Base-by-base conservation (phyloP, 2,113 vertebrate species). In the Neomonachus schauinslandi region DNA sequence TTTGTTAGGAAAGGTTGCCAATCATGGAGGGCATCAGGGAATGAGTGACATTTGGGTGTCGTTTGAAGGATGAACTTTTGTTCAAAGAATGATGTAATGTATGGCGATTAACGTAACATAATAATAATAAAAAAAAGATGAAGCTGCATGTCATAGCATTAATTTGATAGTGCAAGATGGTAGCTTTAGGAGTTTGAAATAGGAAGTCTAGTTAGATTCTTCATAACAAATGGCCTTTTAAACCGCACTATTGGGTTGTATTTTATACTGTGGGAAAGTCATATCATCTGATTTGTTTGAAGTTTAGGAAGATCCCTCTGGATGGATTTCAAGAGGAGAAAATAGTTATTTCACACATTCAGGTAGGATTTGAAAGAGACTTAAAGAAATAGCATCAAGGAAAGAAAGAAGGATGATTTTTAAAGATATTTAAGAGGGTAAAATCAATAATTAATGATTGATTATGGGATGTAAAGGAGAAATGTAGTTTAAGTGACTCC, bases 321-420 rank as follows among this genome's bases (percentile, higher is more conserved):
- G 31, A 22, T 92, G 67, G 22, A 49, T 61, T 91, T 79, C 1
- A 51, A 61, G 26, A 36, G 51, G 4, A 53, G 55, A 36, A 39
- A 55, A 26, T 22, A 55, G 12, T 86, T 84, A 72, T 85, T 95
- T 80, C 26, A 63, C 42, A 46, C 77, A 82, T 94, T 76, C 51
- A 77, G 5, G 46, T 19, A 26, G 63, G 6, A 21, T 84, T 18
- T 42, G n/a, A 69, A 63, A 89, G 76, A 67, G 9, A 8, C 14
- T 61, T 16, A 26, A 67, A 89, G 59, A 57, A 88, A 83, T 49
- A 71, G 15, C 11, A 42, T 65, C 19, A 14, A 24, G 77, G 71
- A 51, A 2, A 82, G 51, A 67, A 93, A 36, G 26, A 57, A 39
- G 4, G 22, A 31, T 77, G 65, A 3, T 22, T 92, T 95, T 81